Evolutionary conservation across 37 sponge, comb jelly and placozoan genomes (phyloP).

Genomic region (Oscarella lobularis): DNA sequence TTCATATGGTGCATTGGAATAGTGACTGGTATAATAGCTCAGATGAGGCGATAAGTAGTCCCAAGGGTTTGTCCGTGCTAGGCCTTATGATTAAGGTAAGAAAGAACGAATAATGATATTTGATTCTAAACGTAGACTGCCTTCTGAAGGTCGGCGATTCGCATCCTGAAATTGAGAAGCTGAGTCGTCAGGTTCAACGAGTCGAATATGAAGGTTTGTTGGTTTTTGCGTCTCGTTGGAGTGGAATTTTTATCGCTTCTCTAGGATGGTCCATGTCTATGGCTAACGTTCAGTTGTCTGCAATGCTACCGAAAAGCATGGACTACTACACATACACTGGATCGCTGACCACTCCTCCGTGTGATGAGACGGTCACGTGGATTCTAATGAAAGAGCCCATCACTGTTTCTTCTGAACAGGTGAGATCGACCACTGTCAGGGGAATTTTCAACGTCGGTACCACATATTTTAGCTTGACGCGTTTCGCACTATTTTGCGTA

Average conservation of each 20-base stretch:
- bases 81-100: slow-evolving; percentile 3
- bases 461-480: too few species aligned
- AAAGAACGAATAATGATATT: too few species aligned
- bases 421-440: too few species aligned
- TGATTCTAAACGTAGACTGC: too few species aligned
- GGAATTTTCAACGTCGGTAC: too few species aligned
- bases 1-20: slow-evolving; percentile 5
- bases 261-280: neutral
- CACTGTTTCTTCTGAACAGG: neutral
- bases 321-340: neutral
- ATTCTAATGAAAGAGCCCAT: neutral
- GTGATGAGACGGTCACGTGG: slow-evolving; percentile 1
- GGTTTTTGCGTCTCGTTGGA: too few species aligned
- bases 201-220: too few species aligned
- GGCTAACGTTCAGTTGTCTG: neutral
- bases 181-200: too few species aligned
- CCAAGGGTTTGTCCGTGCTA: neutral
- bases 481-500: neutral
- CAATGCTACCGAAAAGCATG: neutral
- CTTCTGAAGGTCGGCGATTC: too few species aligned
- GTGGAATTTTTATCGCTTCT: too few species aligned
- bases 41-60: neutral
- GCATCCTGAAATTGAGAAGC: too few species aligned
- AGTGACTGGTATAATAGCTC: neutral
- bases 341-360: slow-evolving; percentile 7